Base-by-base conservation (phyloP, 2,113 vertebrate genomes). In the Nettapus auritus region DNA sequence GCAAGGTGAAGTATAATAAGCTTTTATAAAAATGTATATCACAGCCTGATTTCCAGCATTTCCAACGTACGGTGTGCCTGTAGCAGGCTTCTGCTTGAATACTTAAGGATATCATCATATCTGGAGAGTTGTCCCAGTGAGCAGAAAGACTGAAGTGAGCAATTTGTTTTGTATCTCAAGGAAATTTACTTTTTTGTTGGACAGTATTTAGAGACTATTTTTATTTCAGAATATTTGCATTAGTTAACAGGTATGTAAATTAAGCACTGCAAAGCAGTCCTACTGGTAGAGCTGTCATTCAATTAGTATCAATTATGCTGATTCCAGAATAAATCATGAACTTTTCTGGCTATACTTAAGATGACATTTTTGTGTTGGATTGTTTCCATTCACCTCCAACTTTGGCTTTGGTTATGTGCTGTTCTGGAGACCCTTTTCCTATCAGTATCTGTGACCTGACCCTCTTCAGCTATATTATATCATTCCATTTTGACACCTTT, bases 401-500 rank as follows among this genome's bases (percentile, higher is more conserved):
- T 97, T 97, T 95, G 96, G 96, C 95, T 90, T 66, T 87, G 96
- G 88, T 88, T 93, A 34, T 88, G 28, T 88, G 94, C 88, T 36
- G 94, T 94, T 36, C 95, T 50, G 42, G 76, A 92, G 90, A 96
- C 94, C 90, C 93, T 96, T 97, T 97, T 96, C 94, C 95, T 98
- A 93, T 96, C 97, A 40, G 90, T 88, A 80, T 86, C 96, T 92
- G 74, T 97, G 97, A 97, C 97, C 98, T 98, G 98, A 98, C 98
- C 98, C 98, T 98, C 98, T 85, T 97, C 97, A 98, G 97, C 96
- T 94, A 97, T 96, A 86, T 98, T 98, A 98, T 98, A 98, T 97
- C 98, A 97, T 98, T 98, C 97, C 95, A 97, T 98, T 98, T 98
- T 99, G 98, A 99, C 98, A 98, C 98, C 98, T 99, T 98, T 98